A percentile compares a stretch with the other conserved stretches of the same genome.
Conservation (phyloP, 2,113 vertebrate species). For the Phalacrocorax carbo region DNA sequence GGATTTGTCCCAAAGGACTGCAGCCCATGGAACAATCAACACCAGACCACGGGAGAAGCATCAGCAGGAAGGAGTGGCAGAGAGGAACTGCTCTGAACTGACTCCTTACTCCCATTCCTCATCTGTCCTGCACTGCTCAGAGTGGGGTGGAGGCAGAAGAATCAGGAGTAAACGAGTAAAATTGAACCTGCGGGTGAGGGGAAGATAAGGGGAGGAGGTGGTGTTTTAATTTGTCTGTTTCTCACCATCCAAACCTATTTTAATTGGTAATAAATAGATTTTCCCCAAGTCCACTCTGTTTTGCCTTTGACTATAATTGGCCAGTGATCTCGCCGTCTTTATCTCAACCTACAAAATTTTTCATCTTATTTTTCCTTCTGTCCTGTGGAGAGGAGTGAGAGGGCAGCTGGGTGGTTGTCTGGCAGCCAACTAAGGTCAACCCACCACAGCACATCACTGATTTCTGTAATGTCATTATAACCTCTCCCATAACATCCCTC, state of each 20-base stretch:
- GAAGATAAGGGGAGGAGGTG: background rate
- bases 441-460: background rate
- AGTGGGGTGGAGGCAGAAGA: background rate
- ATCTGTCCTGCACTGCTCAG: background rate
- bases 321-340: background rate
- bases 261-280: background rate
- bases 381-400: background rate
- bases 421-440: background rate
- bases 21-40: background rate
- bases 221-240: background rate
- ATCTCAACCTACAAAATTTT: background rate
- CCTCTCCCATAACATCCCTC: background rate
- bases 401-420: background rate
- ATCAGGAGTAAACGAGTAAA: background rate
- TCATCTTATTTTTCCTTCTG: background rate
- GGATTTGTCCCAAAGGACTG: background rate
- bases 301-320: background rate
- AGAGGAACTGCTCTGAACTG: background rate
- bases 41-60: background rate
- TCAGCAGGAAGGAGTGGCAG: background rate
- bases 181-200: background rate
- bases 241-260: background rate
- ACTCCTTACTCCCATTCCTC: rapidly evolving
- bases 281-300: background rate
- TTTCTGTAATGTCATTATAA: background rate